Conservation (phyloP, 2,888 invertebrate genomes). For the Limenitis camilla region DNA sequence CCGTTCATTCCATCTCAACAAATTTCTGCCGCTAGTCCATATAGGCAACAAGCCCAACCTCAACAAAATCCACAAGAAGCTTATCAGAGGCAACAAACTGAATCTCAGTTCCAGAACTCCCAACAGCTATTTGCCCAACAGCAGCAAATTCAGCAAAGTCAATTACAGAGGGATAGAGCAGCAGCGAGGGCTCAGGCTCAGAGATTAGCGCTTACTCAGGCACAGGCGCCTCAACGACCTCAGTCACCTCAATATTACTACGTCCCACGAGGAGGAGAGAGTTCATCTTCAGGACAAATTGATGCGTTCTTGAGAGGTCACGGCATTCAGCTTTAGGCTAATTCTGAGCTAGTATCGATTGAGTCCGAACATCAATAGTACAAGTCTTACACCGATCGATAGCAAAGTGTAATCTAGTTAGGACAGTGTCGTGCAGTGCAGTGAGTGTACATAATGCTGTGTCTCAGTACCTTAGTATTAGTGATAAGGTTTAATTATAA, state of each 20-base stretch:
- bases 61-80: conserved; percentile 62
- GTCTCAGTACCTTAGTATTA: conserved; percentile 66
- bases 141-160: conserved; percentile 80
- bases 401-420: conserved; percentile 38
- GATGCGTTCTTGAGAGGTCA: conserved; percentile 86
- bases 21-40: conserved; percentile 66
- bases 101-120: conserved; percentile 76
- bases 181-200: conserved; percentile 70
- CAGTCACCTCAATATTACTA: conserved; percentile 75
- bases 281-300: conserved; percentile 80
- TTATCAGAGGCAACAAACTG: conserved; percentile 77
- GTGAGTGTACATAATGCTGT: conserved; percentile 57
- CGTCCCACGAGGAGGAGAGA: conserved; percentile 70
- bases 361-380: conserved; percentile 48
- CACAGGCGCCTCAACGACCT: conserved; percentile 34
- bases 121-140: conserved; percentile 79
- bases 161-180: conserved; percentile 75
- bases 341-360: conserved; percentile 41
- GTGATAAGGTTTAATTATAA: conserved; percentile 49
- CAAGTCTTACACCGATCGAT: conserved; percentile 40
- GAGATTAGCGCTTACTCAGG: conserved; percentile 37
- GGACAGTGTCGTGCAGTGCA: conserved; percentile 43
- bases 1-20: conserved; percentile 76
- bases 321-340: conserved; percentile 76
- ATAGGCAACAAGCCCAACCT: conserved; percentile 54